Percentiles rank a stretch among this genome's conserved stretches.
Evolutionary conservation across 2,113 vertebrate genomes (phyloP).

Genomic region (Erythrocercus mccallii): DNA sequence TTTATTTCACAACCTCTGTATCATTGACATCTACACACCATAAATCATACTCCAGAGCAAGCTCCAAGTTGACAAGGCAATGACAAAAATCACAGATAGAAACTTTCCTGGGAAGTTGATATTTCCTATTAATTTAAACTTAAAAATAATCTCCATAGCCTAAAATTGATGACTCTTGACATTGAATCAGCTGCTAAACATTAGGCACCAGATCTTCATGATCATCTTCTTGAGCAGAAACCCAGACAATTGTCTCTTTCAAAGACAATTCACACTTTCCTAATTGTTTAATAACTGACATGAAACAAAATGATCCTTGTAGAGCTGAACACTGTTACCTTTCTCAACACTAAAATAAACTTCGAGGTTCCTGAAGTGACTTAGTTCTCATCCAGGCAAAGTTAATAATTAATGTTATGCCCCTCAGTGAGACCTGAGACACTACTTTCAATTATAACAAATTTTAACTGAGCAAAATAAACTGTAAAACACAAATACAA

Average conservation of each 20-base stretch:
- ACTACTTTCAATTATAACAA: background rate
- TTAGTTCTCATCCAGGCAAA: background rate
- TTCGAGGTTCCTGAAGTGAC: background rate
- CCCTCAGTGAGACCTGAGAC: background rate
- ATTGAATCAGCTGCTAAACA: background rate
- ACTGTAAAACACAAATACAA: background rate
- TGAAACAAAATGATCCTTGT: background rate
- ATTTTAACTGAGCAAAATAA: background rate
- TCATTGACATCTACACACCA: background rate
- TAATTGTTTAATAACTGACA: background rate
- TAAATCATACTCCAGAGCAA: background rate
- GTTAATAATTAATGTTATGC: background rate
- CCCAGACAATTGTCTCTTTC: background rate
- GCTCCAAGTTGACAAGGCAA: background rate
- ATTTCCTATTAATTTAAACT: background rate
- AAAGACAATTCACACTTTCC: background rate
- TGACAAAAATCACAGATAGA: background rate
- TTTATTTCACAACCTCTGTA: background rate
- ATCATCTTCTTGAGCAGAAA: background rate
- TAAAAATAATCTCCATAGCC: background rate
- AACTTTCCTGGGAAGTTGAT: background rate
- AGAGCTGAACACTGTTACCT: background rate
- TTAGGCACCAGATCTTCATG: background rate
- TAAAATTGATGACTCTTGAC: background rate
- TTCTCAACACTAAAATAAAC: background rate